Evolutionary conservation across 2,113 vertebrate genomes (phyloP), one percentile per base, ranked within the genome.

Genomic region (Carollia perspicillata): DNA sequence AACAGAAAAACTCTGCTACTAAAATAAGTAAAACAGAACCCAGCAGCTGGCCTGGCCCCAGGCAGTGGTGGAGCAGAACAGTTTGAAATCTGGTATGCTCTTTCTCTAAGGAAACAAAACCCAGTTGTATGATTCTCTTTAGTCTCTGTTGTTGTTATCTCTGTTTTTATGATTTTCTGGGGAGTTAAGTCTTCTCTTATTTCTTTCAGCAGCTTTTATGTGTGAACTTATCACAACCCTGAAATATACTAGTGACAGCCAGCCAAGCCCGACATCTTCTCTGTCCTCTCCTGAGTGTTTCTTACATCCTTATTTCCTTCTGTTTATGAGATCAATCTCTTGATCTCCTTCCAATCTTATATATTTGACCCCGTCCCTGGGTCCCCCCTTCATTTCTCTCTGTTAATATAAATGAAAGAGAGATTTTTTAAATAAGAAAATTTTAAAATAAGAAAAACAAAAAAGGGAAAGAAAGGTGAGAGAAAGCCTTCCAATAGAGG

Each of bases 191-290:
- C 28, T 79, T 94, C 37, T 72, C 28, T 49, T 78, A 53, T 58
- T 58, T 58, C 6, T 58, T 58, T 58, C 14, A 55, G 33, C 20
- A 74, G 23, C 4, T 22, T 40, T 58, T 42, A 8, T 16, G 3
- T 58, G 55, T 58, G 22, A 58, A 30, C 35, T 90, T 69, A 35
- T 80, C 42, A 55, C 5, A 65, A 16, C 5, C 18, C 0, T 16
- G 30, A 68, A 28, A 33, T 40, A 17, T n/a, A 0, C 2, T 44
- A 42, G 2, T 5, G 23, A n/a, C 2, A 16, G 12, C 8, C 11
- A 7, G 33, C 6, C 28, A 47, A 60, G 8, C 12, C 4, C 10
- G 8, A 30, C 4, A 11, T 16, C 33, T 33, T 23, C 7, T 51
- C 8, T 79, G 26, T 35, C 18, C n/a, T 26, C n/a, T 79, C 17